Evolutionary conservation across 2,797 vertebrate genomes (phyloP), one percentile per base, ranked within the genome.

Genomic region (Pelodytes ibericus): DNA sequence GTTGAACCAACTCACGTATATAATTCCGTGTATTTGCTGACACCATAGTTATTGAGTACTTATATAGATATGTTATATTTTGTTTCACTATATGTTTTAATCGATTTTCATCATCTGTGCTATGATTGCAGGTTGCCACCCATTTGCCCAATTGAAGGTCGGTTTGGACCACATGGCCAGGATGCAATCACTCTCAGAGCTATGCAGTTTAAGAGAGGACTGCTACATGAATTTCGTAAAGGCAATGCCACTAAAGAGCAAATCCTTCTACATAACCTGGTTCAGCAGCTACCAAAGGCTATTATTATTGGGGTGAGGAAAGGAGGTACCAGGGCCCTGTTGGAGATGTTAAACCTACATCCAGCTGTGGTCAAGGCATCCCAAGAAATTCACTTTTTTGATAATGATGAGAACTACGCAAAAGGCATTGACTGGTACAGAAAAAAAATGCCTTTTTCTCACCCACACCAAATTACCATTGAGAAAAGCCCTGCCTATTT

Each of bases 401-500:
- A 98, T 89, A 98, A 96, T 9, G 95, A 98, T 58, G 93, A 94
- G 83, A 98, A 97, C 86, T 98, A 98, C 44, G 96, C 92, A 71
- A 93, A 93, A 70, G 96, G 96, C 65, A 94, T 95, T 62, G 94
- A 96, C 82, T 98, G 96, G 96, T 98, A 98, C 85, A 84, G 95
- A 67, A 94, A 93, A 84, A 96, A 97, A 90, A 98, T 98, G 96
- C 96, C 96, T 80, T 96, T 96, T 86, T 98, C 96, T 77, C 95
- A 96, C 86, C 94, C 94, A 72, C 91, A 96, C 86, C 96, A 98
- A 90, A 97, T 97, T 86, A 98, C 96, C 69, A 97, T 98, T 72
- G 96, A 98, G 88, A 98, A 98, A 87, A 98, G 96, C 84, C 96
- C 96, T 0, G 96, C 96, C 0, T 98, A 98, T 86, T 98, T 98